phyloP scores from a whole-genome alignment of 2,888 invertebrate species.

The Elgonia sp. region DNA sequence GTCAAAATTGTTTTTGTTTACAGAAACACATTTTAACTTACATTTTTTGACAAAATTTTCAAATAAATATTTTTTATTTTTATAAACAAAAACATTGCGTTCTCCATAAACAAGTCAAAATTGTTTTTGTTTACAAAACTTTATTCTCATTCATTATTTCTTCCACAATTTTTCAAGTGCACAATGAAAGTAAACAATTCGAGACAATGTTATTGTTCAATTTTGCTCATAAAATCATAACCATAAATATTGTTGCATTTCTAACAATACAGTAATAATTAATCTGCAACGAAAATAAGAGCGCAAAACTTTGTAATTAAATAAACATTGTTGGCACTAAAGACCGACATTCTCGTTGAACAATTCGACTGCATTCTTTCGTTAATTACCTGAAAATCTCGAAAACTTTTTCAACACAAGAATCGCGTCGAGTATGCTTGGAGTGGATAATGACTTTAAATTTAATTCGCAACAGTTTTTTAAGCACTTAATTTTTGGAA shows the following conservation, averaged over 20 bases:
- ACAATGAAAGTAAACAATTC: too few species aligned
- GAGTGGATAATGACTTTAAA: conserved; percentile 37
- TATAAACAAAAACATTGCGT: too few species aligned
- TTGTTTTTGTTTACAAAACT: too few species aligned
- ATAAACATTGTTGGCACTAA: conserved; percentile 10
- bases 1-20: too few species aligned
- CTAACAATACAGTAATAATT: background rate
- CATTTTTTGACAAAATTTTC: too few species aligned
- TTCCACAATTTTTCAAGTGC: too few species aligned
- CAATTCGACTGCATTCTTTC: conserved; percentile 27
- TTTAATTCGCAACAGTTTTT: conserved; percentile 47
- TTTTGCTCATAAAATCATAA: conserved; percentile 1
- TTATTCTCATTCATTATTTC: too few species aligned
- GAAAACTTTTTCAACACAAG: conserved; percentile 1
- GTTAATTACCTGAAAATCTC: conserved; percentile 18
- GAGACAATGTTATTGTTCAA: background rate
- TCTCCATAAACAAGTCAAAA: too few species aligned
- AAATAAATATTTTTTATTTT: too few species aligned
- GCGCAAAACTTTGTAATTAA: conserved; percentile 11
- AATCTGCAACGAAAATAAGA: background rate
- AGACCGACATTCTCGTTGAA: conserved; percentile 1
- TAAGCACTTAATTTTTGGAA: conserved; percentile 59
- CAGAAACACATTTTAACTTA: too few species aligned
- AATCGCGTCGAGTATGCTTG: background rate
- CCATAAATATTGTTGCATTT: background rate